Conservation (phyloP, 53 echinoderm and acorn worm genomes). For the Astropecten irregularis region DNA sequence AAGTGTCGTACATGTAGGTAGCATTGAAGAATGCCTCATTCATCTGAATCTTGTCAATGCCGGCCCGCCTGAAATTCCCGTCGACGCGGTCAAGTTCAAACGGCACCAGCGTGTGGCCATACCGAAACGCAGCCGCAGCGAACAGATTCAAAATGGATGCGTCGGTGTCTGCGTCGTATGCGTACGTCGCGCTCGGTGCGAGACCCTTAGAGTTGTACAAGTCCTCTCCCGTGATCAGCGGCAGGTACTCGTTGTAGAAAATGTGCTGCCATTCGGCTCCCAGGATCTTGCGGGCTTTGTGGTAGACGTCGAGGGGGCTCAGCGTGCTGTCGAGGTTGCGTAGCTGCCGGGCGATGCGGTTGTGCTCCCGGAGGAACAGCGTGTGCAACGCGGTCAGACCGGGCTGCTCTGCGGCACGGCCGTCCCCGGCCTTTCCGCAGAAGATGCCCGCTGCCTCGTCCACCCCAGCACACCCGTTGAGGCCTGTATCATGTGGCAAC, state of each 20-base stretch:
- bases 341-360: constrained; percentile 61
- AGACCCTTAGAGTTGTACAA: neutral
- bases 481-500: constrained; percentile 15
- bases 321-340: constrained; percentile 33
- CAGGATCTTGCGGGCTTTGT: constrained; percentile 67
- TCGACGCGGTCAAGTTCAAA: constrained; percentile 41
- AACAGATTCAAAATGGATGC: constrained; percentile 70
- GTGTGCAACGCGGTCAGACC: constrained; percentile 79
- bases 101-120: constrained; percentile 78
- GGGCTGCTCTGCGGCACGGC: constrained; percentile 75
- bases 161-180: constrained; percentile 50
- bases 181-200: neutral
- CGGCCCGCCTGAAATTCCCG: neutral
- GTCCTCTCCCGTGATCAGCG: constrained; percentile 19
- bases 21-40: constrained; percentile 83
- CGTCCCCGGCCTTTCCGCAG: constrained; percentile 74
- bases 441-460: neutral
- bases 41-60: constrained; percentile 25
- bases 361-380: constrained; percentile 78
- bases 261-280: constrained; percentile 75
- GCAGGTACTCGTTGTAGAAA: constrained; percentile 67
- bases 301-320: constrained; percentile 17
- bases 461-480: neutral
- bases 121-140: constrained; percentile 75
- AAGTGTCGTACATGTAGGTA: constrained; percentile 54